Evolutionary conservation across 2,797 vertebrate genomes (phyloP).

Genomic region (Gymnopithys bicolor): DNA sequence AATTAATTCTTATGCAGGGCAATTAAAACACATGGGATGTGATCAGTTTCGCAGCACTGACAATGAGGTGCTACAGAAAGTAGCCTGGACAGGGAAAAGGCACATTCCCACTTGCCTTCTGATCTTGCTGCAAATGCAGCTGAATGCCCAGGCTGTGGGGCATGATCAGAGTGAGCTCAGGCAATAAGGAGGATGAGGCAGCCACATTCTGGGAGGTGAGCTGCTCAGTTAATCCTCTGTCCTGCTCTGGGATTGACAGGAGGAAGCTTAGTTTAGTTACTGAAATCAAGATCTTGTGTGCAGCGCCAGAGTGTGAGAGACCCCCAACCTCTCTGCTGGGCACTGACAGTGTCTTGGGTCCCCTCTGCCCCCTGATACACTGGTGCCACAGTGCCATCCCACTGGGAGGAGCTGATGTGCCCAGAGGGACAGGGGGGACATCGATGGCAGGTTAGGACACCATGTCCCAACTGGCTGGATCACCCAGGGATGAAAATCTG

Average conservation of each 20-base stretch:
- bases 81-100: not conserved
- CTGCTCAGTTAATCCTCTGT: not conserved
- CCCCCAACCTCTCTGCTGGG: not conserved
- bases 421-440: not conserved
- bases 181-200: not conserved
- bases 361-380: rapidly evolving
- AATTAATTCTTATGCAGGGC: constrained; percentile 18
- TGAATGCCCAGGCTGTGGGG: not conserved
- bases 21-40: not conserved
- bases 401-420: not conserved
- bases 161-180: not conserved
- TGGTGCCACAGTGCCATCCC: not conserved
- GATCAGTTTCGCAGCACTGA: not conserved
- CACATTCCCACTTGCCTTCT: not conserved
- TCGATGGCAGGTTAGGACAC: not conserved
- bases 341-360: not conserved
- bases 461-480: not conserved
- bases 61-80: not conserved
- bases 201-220: not conserved
- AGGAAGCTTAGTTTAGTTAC: not conserved
- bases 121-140: rapidly evolving
- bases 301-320: not conserved
- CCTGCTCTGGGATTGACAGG: not conserved
- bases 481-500: rapidly evolving
- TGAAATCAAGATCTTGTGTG: rapidly evolving